Percentiles rank a stretch among this genome's conserved stretches.
Evolutionary conservation across 2,888 invertebrate species (phyloP).

Genomic region (Campoplex nolae): DNA sequence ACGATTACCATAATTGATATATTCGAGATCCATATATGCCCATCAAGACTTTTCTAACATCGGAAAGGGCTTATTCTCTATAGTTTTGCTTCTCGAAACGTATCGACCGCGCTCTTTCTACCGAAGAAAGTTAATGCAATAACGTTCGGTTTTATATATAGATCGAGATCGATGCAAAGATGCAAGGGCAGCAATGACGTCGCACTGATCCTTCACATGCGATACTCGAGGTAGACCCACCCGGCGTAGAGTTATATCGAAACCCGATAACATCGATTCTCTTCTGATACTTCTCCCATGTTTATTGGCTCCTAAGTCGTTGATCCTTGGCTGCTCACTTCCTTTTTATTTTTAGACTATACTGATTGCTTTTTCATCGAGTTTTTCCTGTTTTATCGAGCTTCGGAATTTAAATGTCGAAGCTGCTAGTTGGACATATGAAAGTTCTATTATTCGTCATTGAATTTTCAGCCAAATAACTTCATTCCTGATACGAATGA

Average conservation of each 20-base stretch:
- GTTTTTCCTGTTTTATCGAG: neutral
- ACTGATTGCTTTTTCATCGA: neutral
- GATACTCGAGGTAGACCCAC: conserved; percentile 37
- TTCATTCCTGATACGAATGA: too few species aligned
- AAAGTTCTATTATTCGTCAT: neutral
- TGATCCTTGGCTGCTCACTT: neutral
- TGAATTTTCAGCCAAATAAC: too few species aligned
- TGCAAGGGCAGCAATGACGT: conserved; percentile 65
- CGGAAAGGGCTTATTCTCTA: neutral
- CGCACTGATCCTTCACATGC: conserved; percentile 51
- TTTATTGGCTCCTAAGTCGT: conserved; percentile 18
- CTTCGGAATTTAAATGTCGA: neutral
- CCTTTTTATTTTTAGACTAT: neutral
- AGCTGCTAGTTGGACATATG: neutral
- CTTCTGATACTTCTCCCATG: conserved; percentile 24
- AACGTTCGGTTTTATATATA: conserved; percentile 2
- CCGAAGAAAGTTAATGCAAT: neutral
- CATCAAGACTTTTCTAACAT: neutral
- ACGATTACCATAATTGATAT: conserved; percentile 81
- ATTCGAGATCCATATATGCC: conserved; percentile 67
- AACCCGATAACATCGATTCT: conserved; percentile 30
- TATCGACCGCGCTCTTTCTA: neutral
- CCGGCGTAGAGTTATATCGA: conserved; percentile 43
- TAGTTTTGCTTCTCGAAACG: neutral
- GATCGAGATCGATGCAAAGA: conserved; percentile 18